phyloP scores from a whole-genome alignment of 2,797 vertebrate genomes.

The Streptopelia turtur region DNA sequence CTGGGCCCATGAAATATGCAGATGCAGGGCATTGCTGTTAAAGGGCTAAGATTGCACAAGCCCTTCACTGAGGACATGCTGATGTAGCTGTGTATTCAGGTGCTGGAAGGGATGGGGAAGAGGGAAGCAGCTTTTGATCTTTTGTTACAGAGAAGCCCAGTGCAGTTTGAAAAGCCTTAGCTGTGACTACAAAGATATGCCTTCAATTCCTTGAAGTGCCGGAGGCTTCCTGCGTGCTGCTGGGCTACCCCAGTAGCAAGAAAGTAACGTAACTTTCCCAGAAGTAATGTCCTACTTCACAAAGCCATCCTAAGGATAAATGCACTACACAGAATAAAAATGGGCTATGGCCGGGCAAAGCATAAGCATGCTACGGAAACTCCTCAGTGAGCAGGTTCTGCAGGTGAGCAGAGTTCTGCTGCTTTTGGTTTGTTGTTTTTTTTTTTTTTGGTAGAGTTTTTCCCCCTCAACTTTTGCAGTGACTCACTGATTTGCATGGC shows the following conservation, averaged over 20 bases:
- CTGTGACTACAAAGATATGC: neutral
- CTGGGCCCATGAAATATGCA: neutral
- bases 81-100: neutral
- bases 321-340: neutral
- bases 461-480: neutral
- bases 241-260: neutral
- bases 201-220: neutral
- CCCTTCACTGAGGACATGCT: neutral
- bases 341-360: neutral
- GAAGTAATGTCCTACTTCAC: neutral
- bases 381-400: neutral
- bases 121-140: neutral
- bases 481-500: constrained; percentile 11
- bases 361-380: neutral
- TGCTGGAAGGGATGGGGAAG: neutral
- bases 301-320: neutral
- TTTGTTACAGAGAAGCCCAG: neutral
- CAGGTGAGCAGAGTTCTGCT: neutral
- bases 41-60: neutral
- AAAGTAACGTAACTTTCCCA: neutral
- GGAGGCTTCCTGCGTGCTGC: neutral
- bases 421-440: too few relatives aligned
- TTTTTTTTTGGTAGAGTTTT: neutral
- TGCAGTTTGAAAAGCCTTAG: neutral
- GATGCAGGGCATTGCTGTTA: neutral